Base-by-base conservation (phyloP, 2,797 vertebrate genomes). In the Gymnopithys bicolor region DNA sequence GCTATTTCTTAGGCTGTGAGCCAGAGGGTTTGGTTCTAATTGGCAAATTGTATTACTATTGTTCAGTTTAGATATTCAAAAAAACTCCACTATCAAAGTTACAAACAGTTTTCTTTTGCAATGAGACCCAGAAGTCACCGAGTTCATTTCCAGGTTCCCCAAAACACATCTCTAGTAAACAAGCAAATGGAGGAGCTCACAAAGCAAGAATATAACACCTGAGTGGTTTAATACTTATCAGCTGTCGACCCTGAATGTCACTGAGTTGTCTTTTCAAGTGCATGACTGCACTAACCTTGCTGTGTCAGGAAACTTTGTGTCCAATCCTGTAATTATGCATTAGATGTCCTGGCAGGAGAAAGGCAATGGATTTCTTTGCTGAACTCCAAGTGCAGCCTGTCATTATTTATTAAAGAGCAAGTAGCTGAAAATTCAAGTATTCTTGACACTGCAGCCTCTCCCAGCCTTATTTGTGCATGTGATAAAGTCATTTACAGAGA, bases 341-440 rank as follows among this genome's bases (percentile, higher is more conserved):
- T 87, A 81, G 62, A 63, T 66, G 79, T 83, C 69, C 92, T 87
- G 73, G 82, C 69, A 88, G 79, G 32, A 92, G 84, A 88, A 94
- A 92, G 45, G 89, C 82, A 66, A 10, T 24, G 70, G 46, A 73
- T 60, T 84, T 80, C 90, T 74, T 48, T 89, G 67, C 87, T 90
- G 81, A 91, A 30, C 87, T 89, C 59, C 58, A 49, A 85, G 70
- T 69, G 48, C 90, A 92, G 58, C 55, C 45, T 84, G 91, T 91
- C 96, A 81, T 94, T 83, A 96, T 76, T 95, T 96, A 94, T 97
- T 96, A 86, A 92, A 84, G 69, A 81, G 73, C 55, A 73, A 67
- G 84, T 5, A 67, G 59, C 70, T 92, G 92, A 84, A 91, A 95
- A 91, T 62, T 66, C 89, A 95, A 41, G 84, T 28, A 0, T 53